Percentiles rank a stretch among this genome's conserved stretches.
Conservation (phyloP, 2,888 invertebrate genomes). For the Drosophila fungiperda region DNA sequence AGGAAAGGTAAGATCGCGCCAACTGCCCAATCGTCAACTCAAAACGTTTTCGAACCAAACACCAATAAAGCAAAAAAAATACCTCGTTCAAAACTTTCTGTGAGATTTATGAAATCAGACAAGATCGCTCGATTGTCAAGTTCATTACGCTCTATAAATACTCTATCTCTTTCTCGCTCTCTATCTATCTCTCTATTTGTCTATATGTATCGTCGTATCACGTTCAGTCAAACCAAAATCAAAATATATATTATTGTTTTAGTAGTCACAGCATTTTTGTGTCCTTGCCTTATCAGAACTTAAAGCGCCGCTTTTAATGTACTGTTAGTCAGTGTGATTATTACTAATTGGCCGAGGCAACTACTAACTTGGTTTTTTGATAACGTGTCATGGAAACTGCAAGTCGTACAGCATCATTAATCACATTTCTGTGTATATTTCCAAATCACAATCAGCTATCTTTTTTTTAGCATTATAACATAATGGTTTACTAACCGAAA, state of each 20-base stretch:
- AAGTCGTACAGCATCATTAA: slow-evolving; percentile 64
- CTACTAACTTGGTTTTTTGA: slow-evolving; percentile 65
- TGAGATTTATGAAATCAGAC: slow-evolving; percentile 57
- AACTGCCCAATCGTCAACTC: slow-evolving; percentile 57
- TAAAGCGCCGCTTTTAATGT: slow-evolving; percentile 55
- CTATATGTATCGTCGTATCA: slow-evolving; percentile 56
- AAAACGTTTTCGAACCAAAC: slow-evolving; percentile 31
- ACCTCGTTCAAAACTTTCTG: slow-evolving; percentile 40
- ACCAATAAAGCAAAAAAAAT: slow-evolving; percentile 10
- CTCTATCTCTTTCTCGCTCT: slow-evolving; percentile 46
- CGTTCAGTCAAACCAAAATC: slow-evolving; percentile 55
- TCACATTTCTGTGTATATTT: slow-evolving; percentile 76
- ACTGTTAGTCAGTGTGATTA: slow-evolving; percentile 50
- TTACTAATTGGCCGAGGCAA: slow-evolving; percentile 54
- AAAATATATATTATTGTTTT: not conserved
- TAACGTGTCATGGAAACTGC: slow-evolving; percentile 61
- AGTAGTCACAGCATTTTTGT: slow-evolving; percentile 55
- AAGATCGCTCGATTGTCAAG: slow-evolving; percentile 56
- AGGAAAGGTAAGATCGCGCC: slow-evolving; percentile 86
- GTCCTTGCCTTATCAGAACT: slow-evolving; percentile 57
- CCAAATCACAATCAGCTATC: slow-evolving; percentile 48
- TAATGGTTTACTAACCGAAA: slow-evolving; percentile 46
- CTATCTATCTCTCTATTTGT: slow-evolving; percentile 29
- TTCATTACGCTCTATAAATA: slow-evolving; percentile 63
- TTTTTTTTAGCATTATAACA: slow-evolving; percentile 58